Evolutionary conservation across 1,140 invertebrate species (phyloP), one percentile per base, ranked within the genome.

Genomic region (Drosophila ercepeae): DNA sequence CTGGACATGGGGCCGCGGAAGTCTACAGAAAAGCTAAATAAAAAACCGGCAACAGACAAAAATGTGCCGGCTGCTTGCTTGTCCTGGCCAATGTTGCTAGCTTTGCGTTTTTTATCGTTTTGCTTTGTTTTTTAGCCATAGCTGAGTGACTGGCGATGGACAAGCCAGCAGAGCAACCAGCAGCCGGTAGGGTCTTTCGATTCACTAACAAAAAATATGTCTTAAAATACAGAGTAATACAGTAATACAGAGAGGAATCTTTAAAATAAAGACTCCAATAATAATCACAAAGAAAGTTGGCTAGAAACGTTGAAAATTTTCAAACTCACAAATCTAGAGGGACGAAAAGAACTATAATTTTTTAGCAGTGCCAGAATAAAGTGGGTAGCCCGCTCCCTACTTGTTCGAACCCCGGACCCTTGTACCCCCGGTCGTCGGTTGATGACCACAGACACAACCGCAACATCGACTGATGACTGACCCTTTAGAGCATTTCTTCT

Each of bases 401-500:
- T 59, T 51, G 52, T 58, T 42, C 52, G 18, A 73, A 64, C 68
- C 16, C 9, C 19, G 21, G 9, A 6, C 11, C 39, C 55, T 36
- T 63, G 29, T 53, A 14, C 11, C 9, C 8, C 25, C 34, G 45
- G 27, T 1, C 36, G 11, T 27, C 19, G 45, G 23, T 68, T 68
- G 64, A 54, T 70, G 72, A 84, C 60, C 78, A 78, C 68, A 68
- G 50, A 32, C 29, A 9, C 29, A 32, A 32, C 75, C 68, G 34
- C 49, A 61, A 55, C 54, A 60, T 49, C 54, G 23, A 63, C 68
- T 77, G 73, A 63, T 61, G 64, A 83, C 75, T 76, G 82, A 86
- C 79, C 79, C 79, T 84, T 79, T 69, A 81, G 81, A 73, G 63
- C 54, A 70, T 82, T 82, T 69, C 52, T 70, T 63, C 55, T 74